Evolutionary conservation across 2,888 invertebrate genomes (phyloP).

Genomic region (Scaptomyza flava): DNA sequence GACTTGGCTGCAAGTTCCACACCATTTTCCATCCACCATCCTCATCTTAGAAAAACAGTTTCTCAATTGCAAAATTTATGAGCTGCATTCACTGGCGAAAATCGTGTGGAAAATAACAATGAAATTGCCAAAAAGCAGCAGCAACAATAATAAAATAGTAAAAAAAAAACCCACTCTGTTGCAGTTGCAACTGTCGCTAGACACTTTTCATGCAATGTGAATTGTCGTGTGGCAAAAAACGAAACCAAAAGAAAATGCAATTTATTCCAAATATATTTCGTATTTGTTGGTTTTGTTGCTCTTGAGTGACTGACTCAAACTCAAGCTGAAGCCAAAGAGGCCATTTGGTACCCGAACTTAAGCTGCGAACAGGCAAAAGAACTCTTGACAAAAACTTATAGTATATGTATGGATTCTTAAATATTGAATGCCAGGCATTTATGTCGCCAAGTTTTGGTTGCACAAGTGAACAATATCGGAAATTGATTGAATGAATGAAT

Average conservation of each 20-base stretch:
- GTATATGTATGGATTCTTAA: not conserved
- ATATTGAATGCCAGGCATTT: conserved; percentile 21
- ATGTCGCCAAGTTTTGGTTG: conserved; percentile 14
- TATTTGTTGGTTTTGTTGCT: conserved; percentile 32
- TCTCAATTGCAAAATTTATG: conserved; percentile 75
- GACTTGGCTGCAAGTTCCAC: conserved; percentile 35
- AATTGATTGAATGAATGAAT: conserved; percentile 3
- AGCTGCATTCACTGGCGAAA: conserved; percentile 65
- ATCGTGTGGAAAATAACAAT: conserved; percentile 71
- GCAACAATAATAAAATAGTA: conserved; percentile 3
- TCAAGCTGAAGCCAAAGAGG: conserved; percentile 1
- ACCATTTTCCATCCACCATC: not conserved
- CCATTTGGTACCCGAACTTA: conserved; percentile 31
- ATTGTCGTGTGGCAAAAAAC: conserved; percentile 21
- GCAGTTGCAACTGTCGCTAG: conserved; percentile 32
- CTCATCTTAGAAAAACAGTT: conserved; percentile 22
- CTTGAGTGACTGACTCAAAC: conserved; percentile 22
- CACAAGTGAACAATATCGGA: not conserved
- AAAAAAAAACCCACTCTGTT: conserved; percentile 9
- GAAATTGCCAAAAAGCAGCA: conserved; percentile 61
- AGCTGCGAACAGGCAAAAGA: not conserved
- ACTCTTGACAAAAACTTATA: conserved; percentile 11
- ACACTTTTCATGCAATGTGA: conserved; percentile 7
- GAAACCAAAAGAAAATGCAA: conserved; percentile 32
- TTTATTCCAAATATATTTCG: conserved; percentile 31